phyloP scores from a whole-genome alignment of 2,797 vertebrate genomes.

The Etheostoma nigrum region DNA sequence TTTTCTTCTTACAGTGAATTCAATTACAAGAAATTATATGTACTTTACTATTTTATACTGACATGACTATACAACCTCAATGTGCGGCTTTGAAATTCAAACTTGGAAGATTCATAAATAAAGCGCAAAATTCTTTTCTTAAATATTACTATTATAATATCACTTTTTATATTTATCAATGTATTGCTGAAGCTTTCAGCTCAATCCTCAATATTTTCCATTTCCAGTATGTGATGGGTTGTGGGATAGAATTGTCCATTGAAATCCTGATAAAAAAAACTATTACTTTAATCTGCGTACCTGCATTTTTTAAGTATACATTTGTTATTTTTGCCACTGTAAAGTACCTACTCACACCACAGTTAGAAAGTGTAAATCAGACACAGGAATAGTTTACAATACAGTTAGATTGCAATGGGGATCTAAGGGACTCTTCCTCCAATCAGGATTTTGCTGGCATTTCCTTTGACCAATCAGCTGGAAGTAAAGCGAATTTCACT shows the following conservation, averaged over 20 bases:
- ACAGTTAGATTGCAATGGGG: slow-evolving; percentile 25
- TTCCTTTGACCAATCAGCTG: slow-evolving; percentile 63
- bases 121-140: neutral
- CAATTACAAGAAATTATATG: neutral
- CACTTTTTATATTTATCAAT: neutral
- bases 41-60: neutral
- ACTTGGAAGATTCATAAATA: neutral
- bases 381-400: slow-evolving; percentile 24
- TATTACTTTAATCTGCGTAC: neutral
- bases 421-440: slow-evolving; percentile 40
- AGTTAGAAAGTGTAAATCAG: neutral
- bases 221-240: neutral
- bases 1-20: neutral
- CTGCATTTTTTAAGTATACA: neutral
- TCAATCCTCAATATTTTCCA: neutral
- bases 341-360: neutral
- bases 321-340: neutral
- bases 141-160: neutral
- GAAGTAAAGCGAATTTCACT: slow-evolving; percentile 52
- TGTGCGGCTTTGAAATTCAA: neutral
- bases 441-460: slow-evolving; percentile 55
- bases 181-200: neutral
- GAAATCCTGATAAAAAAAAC: neutral
- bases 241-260: neutral
- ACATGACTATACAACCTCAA: neutral